A percentile compares a stretch with the other conserved stretches of the same genome.
Evolutionary conservation across 2,888 invertebrate species (phyloP).

Genomic region (Drepana falcataria): DNA sequence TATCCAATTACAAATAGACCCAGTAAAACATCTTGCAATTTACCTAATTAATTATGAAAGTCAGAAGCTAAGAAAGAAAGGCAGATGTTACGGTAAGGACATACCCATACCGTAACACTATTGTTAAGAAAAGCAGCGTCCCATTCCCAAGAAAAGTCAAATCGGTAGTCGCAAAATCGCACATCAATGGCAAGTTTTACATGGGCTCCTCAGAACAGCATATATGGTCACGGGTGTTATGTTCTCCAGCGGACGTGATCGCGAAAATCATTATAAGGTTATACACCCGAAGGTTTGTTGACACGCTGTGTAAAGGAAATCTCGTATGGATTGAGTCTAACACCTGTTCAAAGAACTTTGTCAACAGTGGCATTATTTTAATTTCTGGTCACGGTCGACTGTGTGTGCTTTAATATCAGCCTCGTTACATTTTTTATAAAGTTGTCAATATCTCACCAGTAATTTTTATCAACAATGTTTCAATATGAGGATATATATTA

Average conservation of each 20-base stretch:
- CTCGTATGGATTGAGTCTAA: background rate
- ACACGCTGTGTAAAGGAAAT: conserved; percentile 12
- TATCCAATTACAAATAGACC: too few relatives aligned
- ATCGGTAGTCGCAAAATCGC: background rate
- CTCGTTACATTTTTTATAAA: background rate
- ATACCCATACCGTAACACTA: too few relatives aligned
- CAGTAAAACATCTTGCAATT: too few relatives aligned
- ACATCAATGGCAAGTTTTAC: background rate
- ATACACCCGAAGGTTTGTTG: conserved; percentile 52
- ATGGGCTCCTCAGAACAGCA: background rate
- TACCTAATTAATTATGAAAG: too few relatives aligned
- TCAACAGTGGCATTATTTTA: background rate
- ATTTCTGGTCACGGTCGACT: conserved; percentile 8
- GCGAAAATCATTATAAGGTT: conserved; percentile 57
- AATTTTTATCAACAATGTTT: too few relatives aligned
- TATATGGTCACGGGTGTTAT: conserved; percentile 15
- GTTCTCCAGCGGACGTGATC: conserved; percentile 35
- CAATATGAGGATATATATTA: too few relatives aligned
- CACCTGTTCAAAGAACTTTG: conserved; percentile 1
- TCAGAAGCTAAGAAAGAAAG: too few relatives aligned
- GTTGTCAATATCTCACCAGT: background rate
- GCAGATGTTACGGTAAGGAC: too few relatives aligned
- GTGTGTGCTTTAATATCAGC: conserved; percentile 2
- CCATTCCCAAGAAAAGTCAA: background rate
- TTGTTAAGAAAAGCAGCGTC: too few relatives aligned